These are phyloP conservation scores for Poliocrania exsul DNA, from an alignment of 2,797 vertebrate species.

Conservation along the genomic window DNA sequence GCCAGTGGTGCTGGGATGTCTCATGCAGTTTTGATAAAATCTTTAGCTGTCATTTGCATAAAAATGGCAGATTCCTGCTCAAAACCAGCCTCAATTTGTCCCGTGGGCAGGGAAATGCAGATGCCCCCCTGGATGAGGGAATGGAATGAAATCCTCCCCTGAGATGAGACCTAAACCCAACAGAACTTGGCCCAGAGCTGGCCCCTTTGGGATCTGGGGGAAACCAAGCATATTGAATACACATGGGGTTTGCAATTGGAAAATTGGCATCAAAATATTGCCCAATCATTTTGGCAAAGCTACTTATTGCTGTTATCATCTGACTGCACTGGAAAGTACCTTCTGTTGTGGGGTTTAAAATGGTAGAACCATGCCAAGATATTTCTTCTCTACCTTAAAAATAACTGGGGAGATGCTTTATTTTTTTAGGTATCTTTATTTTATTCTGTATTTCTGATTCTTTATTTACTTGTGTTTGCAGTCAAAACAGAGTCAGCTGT, in stretches of 20 bases:
- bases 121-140: background rate
- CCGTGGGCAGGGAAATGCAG: fast-evolving
- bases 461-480: background rate
- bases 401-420: background rate
- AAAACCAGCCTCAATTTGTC: background rate
- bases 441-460: background rate
- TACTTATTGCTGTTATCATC: background rate
- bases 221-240: background rate
- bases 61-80: background rate
- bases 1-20: background rate
- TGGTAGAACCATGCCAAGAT: background rate
- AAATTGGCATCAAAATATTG: background rate
- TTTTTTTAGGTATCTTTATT: background rate
- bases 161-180: background rate
- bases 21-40: background rate
- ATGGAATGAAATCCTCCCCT: background rate
- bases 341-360: background rate
- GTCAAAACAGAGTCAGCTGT: background rate
- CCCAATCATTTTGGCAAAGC: background rate
- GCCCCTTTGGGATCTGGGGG: background rate
- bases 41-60: background rate
- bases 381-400: background rate
- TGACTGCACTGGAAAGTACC: background rate
- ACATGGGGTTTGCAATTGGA: background rate
- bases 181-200: background rate